Percentiles rank a stretch among this genome's conserved stretches.
Conservation (phyloP, 1,140 invertebrate genomes). For the Zaprionus ornatus region DNA sequence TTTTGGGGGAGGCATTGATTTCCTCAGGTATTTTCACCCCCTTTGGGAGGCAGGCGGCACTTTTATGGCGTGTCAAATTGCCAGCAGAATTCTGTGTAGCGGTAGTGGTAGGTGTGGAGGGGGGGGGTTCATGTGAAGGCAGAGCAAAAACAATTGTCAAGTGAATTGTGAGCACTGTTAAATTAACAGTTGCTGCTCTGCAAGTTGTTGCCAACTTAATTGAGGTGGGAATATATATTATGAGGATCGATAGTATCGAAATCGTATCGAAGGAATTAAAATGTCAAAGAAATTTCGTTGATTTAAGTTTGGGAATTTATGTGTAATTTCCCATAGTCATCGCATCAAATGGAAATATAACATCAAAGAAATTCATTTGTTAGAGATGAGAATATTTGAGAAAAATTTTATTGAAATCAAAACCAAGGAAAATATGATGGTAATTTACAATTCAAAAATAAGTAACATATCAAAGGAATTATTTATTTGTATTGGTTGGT, state of each 20-base stretch:
- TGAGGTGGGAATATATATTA: neutral
- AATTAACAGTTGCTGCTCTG: neutral
- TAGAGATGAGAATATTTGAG: neutral
- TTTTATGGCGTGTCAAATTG: constrained; percentile 78
- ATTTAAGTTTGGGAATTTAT: neutral
- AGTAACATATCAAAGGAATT: too few species aligned
- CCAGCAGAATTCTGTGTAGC: constrained; percentile 29
- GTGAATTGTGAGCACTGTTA: constrained; percentile 4
- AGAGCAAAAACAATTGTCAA: constrained; percentile 3
- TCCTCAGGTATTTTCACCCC: constrained; percentile 22
- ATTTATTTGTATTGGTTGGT: too few species aligned
- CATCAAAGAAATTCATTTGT: neutral
- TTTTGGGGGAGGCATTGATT: constrained; percentile 60
- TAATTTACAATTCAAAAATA: too few species aligned
- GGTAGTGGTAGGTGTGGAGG: too few species aligned
- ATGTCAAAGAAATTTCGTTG: neutral
- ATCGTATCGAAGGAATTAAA: neutral
- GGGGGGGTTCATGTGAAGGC: too few species aligned
- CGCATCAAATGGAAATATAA: too few species aligned
- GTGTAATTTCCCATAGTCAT: neutral
- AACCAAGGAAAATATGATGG: neutral
- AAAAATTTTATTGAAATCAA: neutral
- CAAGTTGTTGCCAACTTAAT: neutral
- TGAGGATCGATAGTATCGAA: neutral
- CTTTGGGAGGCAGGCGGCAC: constrained; percentile 31